These are phyloP conservation scores for Drosophila gunungcola DNA, from an alignment of 1,140 invertebrate species.

Conservation along the genomic window DNA sequence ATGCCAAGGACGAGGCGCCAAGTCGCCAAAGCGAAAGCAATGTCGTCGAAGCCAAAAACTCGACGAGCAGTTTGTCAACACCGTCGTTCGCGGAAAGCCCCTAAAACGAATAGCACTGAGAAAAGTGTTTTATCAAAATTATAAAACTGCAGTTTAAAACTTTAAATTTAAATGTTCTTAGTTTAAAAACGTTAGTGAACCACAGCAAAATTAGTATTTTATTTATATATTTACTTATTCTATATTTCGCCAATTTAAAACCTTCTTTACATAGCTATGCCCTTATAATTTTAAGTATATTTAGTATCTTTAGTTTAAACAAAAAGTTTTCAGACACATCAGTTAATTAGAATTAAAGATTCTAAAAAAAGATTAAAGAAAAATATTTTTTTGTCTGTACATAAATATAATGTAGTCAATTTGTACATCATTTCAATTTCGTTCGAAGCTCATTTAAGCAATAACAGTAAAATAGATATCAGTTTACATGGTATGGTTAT, in stretches of 20 bases:
- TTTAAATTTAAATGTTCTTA: too few species aligned
- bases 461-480: slow-evolving; percentile 17
- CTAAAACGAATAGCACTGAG: slow-evolving; percentile 6
- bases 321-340: too few species aligned
- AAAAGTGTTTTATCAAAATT: not conserved
- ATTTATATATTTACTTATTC: too few species aligned
- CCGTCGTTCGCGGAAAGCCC: slow-evolving; percentile 22
- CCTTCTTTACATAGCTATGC: too few species aligned
- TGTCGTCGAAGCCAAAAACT: slow-evolving; percentile 42
- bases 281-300: too few species aligned
- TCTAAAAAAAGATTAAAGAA: too few species aligned
- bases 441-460: slow-evolving; percentile 3
- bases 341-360: too few species aligned
- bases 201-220: too few species aligned
- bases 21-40: slow-evolving; percentile 51
- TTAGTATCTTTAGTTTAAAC: too few species aligned
- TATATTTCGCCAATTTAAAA: too few species aligned
- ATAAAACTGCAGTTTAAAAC: not conserved
- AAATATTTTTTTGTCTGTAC: not conserved
- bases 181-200: too few species aligned
- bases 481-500: slow-evolving; percentile 19
- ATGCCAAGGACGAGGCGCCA: slow-evolving; percentile 63
- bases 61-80: slow-evolving; percentile 71
- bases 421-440: not conserved
- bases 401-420: not conserved